phyloP scores from a whole-genome alignment of 2,113 vertebrate genomes.

The Xiphophorus maculatus region DNA sequence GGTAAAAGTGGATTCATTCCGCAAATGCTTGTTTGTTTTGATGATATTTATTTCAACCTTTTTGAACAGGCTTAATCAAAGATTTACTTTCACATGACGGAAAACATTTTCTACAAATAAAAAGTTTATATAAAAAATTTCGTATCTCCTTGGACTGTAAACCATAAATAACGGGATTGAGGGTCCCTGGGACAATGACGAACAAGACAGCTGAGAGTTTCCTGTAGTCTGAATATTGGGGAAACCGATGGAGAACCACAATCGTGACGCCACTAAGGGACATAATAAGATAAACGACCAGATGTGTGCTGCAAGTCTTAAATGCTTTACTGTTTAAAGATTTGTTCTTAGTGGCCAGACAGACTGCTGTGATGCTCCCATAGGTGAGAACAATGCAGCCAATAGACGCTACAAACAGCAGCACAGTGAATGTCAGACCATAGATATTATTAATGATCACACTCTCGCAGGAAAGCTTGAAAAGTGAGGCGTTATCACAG shows the following conservation, averaged over 20 bases:
- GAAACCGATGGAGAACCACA: conserved; percentile 48
- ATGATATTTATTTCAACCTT: neutral
- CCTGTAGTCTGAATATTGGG: conserved; percentile 27
- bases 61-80: neutral
- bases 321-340: conserved; percentile 65
- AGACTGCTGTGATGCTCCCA: conserved; percentile 20
- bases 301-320: conserved; percentile 66
- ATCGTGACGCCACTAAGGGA: neutral
- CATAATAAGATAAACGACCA: conserved; percentile 16
- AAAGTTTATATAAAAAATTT: neutral
- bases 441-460: conserved; percentile 48
- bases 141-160: conserved; percentile 10
- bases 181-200: conserved; percentile 41
- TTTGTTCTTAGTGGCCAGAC: conserved; percentile 55
- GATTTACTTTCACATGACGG: neutral
- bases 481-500: conserved; percentile 35
- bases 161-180: conserved; percentile 60
- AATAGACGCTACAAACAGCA: neutral
- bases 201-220: conserved; percentile 47
- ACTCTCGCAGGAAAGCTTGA: conserved; percentile 38
- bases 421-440: conserved; percentile 35
- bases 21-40: neutral
- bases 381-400: conserved; percentile 16
- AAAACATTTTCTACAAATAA: neutral
- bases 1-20: too few species aligned